phyloP scores from a whole-genome alignment of 2,797 vertebrate genomes.

The Poliocrania exsul region DNA sequence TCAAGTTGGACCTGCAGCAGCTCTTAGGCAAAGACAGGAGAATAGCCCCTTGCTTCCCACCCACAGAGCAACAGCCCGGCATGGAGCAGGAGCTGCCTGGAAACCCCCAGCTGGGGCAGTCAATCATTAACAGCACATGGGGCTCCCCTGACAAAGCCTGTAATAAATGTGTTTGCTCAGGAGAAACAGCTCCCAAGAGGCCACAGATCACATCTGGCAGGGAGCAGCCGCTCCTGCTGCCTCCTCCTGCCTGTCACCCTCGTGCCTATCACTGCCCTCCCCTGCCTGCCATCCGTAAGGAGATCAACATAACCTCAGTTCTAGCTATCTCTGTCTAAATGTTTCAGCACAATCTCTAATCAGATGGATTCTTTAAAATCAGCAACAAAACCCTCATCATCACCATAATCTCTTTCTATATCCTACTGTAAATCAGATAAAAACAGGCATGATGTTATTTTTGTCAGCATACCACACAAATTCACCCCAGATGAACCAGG shows the following conservation, averaged over 20 bases:
- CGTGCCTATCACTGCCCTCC: background rate
- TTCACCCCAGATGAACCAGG: background rate
- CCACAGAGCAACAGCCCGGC: fast-evolving
- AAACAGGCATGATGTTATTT: background rate
- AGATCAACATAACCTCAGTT: background rate
- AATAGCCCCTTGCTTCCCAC: fast-evolving
- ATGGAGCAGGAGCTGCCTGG: background rate
- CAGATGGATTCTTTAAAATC: background rate
- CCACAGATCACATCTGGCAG: background rate
- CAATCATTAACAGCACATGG: conserved; percentile 59
- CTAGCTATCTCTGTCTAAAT: background rate
- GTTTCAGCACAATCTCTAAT: background rate
- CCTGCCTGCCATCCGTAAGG: background rate
- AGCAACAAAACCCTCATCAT: background rate
- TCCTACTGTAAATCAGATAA: background rate
- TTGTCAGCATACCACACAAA: background rate
- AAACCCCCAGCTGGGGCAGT: background rate
- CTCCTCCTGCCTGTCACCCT: background rate
- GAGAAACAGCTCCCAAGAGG: background rate
- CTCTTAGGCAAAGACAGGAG: fast-evolving
- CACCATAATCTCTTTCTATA: background rate
- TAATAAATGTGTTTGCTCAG: conserved; percentile 34
- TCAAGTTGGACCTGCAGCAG: fast-evolving
- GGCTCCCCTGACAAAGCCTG: conserved; percentile 13
- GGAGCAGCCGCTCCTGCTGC: background rate